Evolutionary conservation across 2,797 vertebrate species (phyloP), one percentile per base, ranked within the genome.

Genomic region (Rhynchonycteris naso): DNA sequence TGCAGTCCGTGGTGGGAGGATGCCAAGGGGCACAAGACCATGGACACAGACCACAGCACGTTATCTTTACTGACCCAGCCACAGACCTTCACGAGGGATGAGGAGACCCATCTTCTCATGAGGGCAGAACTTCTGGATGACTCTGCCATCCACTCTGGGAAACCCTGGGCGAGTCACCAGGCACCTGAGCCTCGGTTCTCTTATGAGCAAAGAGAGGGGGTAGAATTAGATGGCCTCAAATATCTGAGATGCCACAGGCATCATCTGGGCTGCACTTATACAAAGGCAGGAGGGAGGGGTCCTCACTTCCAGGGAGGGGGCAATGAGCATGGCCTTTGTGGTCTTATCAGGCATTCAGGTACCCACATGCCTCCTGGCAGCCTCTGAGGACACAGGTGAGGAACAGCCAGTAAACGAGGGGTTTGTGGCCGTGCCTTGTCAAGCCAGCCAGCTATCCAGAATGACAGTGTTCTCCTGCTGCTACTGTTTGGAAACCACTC

Each of bases 261-360:
- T 13, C 43, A 10, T 4, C 14, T 15, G 0, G 12, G 11, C 61
- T 1, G 0, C 1, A n/a, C 15, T 4, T 12, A 1, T 2, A 6
- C 22, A 13, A 24, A 15, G 24, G 30, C 26, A 13, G 47, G 26
- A 38, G 43, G 13, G 10, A 33, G 14, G 33, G 2, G 14, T 16
- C 12, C 9, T 28, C 11, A 0, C 19, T 50, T n/a, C n/a, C 1
- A 4, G 19, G 52, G 1, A n/a, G 59, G 5, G 8, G 19, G 3
- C 26, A 16, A n/a, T 0, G 4, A 54, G 13, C 33, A 12, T 1
- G 52, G 21, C 18, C 68, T 26, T 54, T 16, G 1, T 2, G 1
- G 18, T 15, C 16, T 74, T 10, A 1, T 8, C 69, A 24, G 81
- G 35, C 22, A 0, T 26, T 33, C 2, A 0, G 38, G 56, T 15